Evolutionary conservation across 2,113 vertebrate species (phyloP), one percentile per base, ranked within the genome.

Genomic region (Stercorarius parasiticus): DNA sequence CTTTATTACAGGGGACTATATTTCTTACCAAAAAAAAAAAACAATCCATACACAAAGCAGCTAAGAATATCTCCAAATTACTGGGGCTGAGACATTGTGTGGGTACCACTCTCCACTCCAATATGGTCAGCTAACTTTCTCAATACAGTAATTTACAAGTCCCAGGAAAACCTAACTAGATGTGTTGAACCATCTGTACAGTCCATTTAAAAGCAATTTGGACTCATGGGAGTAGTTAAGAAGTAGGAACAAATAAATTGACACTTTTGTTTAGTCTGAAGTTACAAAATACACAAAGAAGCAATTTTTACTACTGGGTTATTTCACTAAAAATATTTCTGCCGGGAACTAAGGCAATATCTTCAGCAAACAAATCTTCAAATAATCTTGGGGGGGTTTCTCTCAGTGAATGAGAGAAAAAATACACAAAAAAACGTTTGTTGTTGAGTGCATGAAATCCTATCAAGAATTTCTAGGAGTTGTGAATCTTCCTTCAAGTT

Each of bases 401-500:
- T 72, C 38, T 27, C 1, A 1, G 5, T 42, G 56, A 80, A 34
- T 38, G 15, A 82, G 25, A 29, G 13, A 29, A 71, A 73, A 72
- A 49, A 74, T 2, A 36, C 3, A 38, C 15, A 38, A 21, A 7
- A 5, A 80, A 70, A 45, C 0, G 0, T 25, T n/a, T 59, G 13
- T 6, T 66, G 40, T 12, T 26, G 20, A 66, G 20, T 1, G 0
- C 16, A 34, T 29, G 22, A 82, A 92, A 83, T 22, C 20, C 18
- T 17, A 69, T 10, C 11, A 61, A 59, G 36, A 38, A 43, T 45
- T 91, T 87, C 64, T 38, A 32, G 23, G 14, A 82, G 14, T 19
- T 43, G 6, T 45, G 32, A 66, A 12, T 43, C 70, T 86, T 64
- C 42, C 43, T n/a, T 29, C 11, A 32, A 78, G 19, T 36, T 47